Conservation (phyloP, 2,888 invertebrate species). For the Heteromyza rotundicornis region DNA sequence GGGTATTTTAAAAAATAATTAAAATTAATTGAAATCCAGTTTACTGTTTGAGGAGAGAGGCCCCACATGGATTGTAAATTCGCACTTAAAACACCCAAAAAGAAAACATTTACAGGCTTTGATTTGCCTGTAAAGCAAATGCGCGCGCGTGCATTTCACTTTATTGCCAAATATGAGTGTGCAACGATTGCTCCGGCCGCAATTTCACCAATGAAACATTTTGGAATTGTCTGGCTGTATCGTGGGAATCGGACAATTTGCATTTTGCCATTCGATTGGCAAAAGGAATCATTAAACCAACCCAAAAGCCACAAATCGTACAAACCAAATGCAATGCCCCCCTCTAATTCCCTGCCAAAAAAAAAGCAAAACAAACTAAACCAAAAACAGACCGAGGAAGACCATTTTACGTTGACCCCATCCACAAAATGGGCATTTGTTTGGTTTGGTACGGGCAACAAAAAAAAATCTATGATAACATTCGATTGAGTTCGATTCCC, state of each 20-base stretch:
- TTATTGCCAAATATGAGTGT: neutral
- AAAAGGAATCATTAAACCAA: neutral
- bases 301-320: neutral
- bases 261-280: neutral
- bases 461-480: slow-evolving; percentile 1
- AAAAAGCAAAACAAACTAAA: neutral
- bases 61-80: too few species aligned
- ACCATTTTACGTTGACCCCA: neutral
- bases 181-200: neutral
- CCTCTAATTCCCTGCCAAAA: too few species aligned
- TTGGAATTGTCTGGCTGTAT: neutral
- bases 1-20: too few species aligned
- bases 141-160: neutral
- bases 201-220: too few species aligned
- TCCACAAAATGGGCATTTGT: slow-evolving; percentile 4
- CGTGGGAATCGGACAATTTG: slow-evolving; percentile 5
- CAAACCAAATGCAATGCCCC: neutral
- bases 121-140: too few species aligned
- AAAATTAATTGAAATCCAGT: too few species aligned
- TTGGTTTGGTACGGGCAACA: too few species aligned
- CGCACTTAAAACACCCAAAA: too few species aligned
- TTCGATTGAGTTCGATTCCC: neutral
- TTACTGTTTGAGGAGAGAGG: too few species aligned
- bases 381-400: neutral
- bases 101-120: too few species aligned